phyloP scores from a whole-genome alignment of 2,888 invertebrate genomes.

The Psylliodes chrysocephalus region DNA sequence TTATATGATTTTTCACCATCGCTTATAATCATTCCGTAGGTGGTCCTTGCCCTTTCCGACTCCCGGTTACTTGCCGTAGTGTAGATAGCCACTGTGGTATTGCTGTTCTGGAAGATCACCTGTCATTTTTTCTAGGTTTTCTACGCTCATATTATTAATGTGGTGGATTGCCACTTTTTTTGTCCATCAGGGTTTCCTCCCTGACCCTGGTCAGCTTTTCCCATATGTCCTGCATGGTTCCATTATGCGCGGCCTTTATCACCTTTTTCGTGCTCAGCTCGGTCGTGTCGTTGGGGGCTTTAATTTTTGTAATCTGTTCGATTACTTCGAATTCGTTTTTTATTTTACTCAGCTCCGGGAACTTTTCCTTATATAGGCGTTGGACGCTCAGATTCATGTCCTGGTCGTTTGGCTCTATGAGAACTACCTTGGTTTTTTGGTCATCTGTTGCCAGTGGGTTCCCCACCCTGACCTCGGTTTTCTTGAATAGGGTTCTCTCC shows the following conservation, averaged over 20 bases:
- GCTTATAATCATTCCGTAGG: background rate
- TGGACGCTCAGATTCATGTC: constrained; percentile 27
- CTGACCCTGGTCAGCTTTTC: background rate
- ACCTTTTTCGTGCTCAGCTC: background rate
- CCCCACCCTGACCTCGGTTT: constrained; percentile 8
- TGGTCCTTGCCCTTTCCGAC: background rate
- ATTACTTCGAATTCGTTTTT: background rate
- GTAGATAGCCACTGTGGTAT: background rate
- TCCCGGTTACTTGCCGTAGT: background rate
- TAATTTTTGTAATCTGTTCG: background rate
- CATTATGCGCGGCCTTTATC: background rate
- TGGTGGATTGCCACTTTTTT: background rate
- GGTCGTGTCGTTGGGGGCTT: background rate
- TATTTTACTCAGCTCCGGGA: constrained; percentile 14
- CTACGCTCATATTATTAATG: background rate
- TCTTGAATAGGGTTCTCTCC: background rate
- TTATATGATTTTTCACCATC: background rate
- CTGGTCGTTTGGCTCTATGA: constrained; percentile 27
- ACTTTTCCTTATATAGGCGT: constrained; percentile 28
- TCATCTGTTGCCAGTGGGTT: constrained; percentile 4
- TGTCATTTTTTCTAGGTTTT: background rate
- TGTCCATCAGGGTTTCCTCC: background rate
- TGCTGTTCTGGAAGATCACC: no score
- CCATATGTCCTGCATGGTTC: background rate
- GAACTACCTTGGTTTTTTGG: constrained; percentile 17